phyloP scores from a whole-genome alignment of 2,797 vertebrate species.

The Chloroceryle amazona region DNA sequence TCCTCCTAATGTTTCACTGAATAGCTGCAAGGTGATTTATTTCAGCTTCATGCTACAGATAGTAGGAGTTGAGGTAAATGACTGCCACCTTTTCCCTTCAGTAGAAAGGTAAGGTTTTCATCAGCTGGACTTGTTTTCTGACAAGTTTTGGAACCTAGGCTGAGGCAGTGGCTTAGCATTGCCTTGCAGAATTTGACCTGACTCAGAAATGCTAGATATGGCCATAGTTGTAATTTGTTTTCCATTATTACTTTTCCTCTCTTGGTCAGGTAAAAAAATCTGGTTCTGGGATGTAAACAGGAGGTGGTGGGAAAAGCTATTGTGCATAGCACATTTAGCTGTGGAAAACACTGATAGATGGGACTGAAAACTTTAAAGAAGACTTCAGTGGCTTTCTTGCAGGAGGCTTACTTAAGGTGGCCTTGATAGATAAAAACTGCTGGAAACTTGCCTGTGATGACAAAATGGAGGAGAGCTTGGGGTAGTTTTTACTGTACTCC shows the following conservation, averaged over 20 bases:
- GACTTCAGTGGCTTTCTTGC: neutral
- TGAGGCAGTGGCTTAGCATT: neutral
- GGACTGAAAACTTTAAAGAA: neutral
- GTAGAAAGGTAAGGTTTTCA: neutral
- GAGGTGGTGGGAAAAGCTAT: neutral
- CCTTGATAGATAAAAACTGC: slow-evolving; percentile 37
- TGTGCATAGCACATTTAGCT: neutral
- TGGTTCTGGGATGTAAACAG: neutral
- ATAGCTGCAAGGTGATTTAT: neutral
- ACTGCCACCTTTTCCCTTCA: fast-evolving
- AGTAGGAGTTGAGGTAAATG: neutral
- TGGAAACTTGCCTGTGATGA: slow-evolving; percentile 3
- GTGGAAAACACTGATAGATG: neutral
- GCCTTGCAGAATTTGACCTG: neutral
- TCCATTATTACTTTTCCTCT: neutral
- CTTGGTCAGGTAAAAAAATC: neutral
- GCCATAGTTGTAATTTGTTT: neutral
- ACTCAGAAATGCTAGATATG: neutral
- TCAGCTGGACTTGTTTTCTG: neutral
- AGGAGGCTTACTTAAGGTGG: neutral
- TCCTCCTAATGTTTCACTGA: neutral
- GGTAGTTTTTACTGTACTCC: neutral
- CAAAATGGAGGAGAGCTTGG: neutral
- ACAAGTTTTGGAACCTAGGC: neutral
- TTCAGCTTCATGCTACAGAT: neutral